These are phyloP conservation scores for Eulithis testata DNA, from an alignment of 2,888 invertebrate genomes.

Conservation along the genomic window DNA sequence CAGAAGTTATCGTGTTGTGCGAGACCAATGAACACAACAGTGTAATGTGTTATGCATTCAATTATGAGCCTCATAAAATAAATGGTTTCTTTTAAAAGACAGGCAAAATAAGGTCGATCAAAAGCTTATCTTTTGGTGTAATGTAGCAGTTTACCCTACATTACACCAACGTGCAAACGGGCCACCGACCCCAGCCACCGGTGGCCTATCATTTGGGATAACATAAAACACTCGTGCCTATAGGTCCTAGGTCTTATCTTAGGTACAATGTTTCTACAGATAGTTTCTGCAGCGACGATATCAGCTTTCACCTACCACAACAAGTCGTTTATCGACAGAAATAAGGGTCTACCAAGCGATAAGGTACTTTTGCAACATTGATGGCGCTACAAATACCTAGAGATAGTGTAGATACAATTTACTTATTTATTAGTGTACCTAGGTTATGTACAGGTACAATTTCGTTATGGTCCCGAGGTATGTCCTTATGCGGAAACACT, in stretches of 20 bases:
- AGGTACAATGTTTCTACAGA: slow-evolving; percentile 28
- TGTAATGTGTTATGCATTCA: slow-evolving; percentile 8
- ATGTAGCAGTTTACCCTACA: no score
- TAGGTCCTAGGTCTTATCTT: slow-evolving; percentile 13
- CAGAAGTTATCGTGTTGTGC: slow-evolving; percentile 30
- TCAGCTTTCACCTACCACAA: slow-evolving; percentile 44
- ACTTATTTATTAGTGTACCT: no score
- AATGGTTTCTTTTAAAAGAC: not conserved
- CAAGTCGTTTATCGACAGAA: slow-evolving; percentile 40
- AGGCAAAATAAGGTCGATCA: not conserved
- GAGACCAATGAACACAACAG: slow-evolving; percentile 33
- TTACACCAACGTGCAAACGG: no score
- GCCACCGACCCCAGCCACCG: no score
- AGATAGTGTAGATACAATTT: not conserved
- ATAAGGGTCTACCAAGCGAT: slow-evolving; percentile 27
- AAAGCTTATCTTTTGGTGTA: not conserved
- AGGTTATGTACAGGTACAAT: no score
- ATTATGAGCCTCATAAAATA: not conserved
- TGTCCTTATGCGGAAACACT: no score
- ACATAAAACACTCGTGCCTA: slow-evolving; percentile 34
- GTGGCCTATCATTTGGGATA: no score
- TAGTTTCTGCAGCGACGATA: slow-evolving; percentile 28
- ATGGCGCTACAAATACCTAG: not conserved
- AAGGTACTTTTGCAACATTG: slow-evolving; percentile 7
- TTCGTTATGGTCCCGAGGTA: no score